Evolutionary conservation across 2,888 invertebrate species (phyloP).

Genomic region (Ochropleura leucogaster): DNA sequence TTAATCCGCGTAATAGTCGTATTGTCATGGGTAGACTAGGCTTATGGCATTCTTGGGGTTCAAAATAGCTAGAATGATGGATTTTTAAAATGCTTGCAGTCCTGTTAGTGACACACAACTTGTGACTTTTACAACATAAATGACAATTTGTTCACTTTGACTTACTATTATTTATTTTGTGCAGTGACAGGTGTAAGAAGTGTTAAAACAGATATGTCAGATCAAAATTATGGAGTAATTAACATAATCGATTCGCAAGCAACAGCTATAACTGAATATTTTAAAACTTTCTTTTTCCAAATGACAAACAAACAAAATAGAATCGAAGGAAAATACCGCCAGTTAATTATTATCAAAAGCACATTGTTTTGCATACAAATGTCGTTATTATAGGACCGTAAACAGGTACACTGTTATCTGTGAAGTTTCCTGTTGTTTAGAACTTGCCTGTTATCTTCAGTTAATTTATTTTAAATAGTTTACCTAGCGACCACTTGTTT

Average conservation of each 20-base stretch:
- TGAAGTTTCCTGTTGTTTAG: conserved; percentile 56
- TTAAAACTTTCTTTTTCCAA: conserved; percentile 26
- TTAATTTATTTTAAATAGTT: conserved; percentile 47
- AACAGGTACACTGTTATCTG: conserved; percentile 59
- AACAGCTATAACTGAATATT: conserved; percentile 1
- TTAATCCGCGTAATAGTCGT: not conserved
- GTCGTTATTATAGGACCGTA: conserved; percentile 39
- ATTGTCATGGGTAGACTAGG: not conserved
- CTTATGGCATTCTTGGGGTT: not conserved
- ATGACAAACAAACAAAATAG: conserved; percentile 14
- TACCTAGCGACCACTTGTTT: conserved; percentile 22
- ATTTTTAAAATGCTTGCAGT: too few species aligned
- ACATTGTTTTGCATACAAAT: conserved; percentile 58
- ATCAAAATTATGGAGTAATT: too few species aligned
- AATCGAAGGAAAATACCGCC: conserved; percentile 24
- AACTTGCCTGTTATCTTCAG: conserved; percentile 46
- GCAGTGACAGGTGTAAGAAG: too few species aligned
- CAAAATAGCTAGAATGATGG: not conserved
- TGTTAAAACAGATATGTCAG: too few species aligned
- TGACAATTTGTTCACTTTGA: too few species aligned
- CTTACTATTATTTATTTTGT: too few species aligned
- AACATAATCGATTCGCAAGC: too few species aligned
- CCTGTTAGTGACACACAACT: too few species aligned
- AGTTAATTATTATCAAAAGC: conserved; percentile 44
- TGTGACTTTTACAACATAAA: too few species aligned